phyloP scores from a whole-genome alignment of 2,888 invertebrate genomes.

The Smittia aterrima region DNA sequence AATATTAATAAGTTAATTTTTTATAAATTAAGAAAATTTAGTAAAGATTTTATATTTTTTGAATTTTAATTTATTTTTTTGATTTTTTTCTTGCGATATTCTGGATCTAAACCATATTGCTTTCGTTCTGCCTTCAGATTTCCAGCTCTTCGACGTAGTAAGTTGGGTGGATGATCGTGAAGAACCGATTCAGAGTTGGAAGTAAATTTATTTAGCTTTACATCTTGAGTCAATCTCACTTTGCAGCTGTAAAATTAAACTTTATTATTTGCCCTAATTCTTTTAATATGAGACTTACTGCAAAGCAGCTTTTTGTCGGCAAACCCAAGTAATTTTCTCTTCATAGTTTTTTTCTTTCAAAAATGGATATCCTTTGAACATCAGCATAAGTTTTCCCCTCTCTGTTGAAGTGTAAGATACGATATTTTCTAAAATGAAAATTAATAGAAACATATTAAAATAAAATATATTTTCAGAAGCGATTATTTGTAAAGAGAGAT shows the following conservation, averaged over 20 bases:
- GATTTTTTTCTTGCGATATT: slow-evolving; percentile 2
- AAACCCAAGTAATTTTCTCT: slow-evolving; percentile 38
- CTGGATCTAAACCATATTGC: neutral
- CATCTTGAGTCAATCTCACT: slow-evolving; percentile 12
- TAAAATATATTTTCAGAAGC: neutral
- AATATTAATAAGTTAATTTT: neutral
- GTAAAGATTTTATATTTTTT: neutral
- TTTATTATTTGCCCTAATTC: neutral
- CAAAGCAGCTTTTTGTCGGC: neutral
- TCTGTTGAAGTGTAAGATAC: slow-evolving; percentile 16
- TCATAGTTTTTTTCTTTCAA: slow-evolving; percentile 19
- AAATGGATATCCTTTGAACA: slow-evolving; percentile 35
- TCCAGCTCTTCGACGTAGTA: neutral
- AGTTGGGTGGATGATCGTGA: slow-evolving; percentile 23
- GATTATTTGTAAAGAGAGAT: neutral
- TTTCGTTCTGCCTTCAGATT: slow-evolving; percentile 2
- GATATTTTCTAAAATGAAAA: neutral
- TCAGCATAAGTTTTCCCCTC: slow-evolving; percentile 9
- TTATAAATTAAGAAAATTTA: too few relatives aligned
- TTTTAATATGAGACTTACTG: neutral
- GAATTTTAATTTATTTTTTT: neutral
- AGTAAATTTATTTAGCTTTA: neutral
- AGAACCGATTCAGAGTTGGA: neutral
- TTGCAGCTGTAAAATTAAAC: neutral
- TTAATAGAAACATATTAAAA: neutral